These are phyloP conservation scores for Pollenia angustigena DNA, from an alignment of 2,888 invertebrate genomes.

Conservation along the genomic window DNA sequence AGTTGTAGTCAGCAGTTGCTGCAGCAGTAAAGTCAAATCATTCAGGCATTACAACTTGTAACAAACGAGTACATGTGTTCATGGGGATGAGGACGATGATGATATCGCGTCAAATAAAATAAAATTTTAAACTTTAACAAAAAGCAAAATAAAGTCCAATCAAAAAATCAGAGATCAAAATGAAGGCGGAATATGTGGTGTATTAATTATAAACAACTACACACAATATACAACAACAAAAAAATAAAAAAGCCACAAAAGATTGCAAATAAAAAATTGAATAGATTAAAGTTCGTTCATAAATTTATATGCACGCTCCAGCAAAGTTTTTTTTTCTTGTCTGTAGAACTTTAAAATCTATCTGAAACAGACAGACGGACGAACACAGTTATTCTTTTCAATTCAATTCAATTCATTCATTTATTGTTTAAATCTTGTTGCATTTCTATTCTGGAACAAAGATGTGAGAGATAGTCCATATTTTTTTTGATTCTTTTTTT, in stretches of 20 bases:
- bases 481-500: neutral
- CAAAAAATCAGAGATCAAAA: constrained; percentile 54
- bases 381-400: constrained; percentile 15
- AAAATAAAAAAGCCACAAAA: constrained; percentile 16
- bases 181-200: constrained; percentile 47
- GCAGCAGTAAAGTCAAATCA: constrained; percentile 50
- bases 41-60: constrained; percentile 34
- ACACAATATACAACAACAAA: neutral
- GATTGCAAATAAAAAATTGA: neutral
- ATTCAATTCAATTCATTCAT: constrained; percentile 46
- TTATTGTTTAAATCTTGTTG: constrained; percentile 53
- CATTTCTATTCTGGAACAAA: constrained; percentile 48
- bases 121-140: constrained; percentile 27
- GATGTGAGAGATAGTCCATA: constrained; percentile 36
- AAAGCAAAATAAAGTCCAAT: constrained; percentile 26
- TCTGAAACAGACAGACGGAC: constrained; percentile 14
- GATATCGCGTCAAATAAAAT: constrained; percentile 45
- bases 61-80: neutral
- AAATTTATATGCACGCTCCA: neutral
- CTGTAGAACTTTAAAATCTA: neutral
- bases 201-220: constrained; percentile 60
- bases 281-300: constrained; percentile 8
- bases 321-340: neutral
- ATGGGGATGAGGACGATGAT: constrained; percentile 5
- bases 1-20: constrained; percentile 3